phyloP scores from a whole-genome alignment of 2,888 invertebrate genomes.

The Hydropsyche betteni region DNA sequence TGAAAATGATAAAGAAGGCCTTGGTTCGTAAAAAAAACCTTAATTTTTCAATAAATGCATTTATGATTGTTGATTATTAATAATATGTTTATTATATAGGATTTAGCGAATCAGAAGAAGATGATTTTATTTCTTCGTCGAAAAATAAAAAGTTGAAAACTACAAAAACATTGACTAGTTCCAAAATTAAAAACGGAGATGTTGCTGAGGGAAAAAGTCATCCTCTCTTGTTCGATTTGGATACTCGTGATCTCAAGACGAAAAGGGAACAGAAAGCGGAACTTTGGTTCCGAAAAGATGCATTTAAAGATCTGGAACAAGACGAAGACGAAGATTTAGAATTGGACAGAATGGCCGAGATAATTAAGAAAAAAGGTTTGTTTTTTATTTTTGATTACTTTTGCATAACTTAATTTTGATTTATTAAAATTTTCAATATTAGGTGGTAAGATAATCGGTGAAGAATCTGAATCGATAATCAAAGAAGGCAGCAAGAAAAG shows the following conservation, averaged over 20 bases:
- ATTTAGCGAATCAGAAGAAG: slow-evolving; percentile 72
- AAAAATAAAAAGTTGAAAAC: slow-evolving; percentile 59
- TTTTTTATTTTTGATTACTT: slow-evolving; percentile 30
- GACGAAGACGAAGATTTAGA: slow-evolving; percentile 91
- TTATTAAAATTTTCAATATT: neutral
- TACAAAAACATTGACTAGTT: slow-evolving; percentile 51
- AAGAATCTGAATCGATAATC: slow-evolving; percentile 46
- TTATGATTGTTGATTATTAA: neutral
- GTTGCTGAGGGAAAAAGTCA: slow-evolving; percentile 59
- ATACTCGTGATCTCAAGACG: slow-evolving; percentile 77
- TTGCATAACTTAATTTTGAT: neutral
- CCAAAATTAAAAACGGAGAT: slow-evolving; percentile 45
- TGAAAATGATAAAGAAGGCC: slow-evolving; percentile 65
- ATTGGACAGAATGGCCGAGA: slow-evolving; percentile 79
- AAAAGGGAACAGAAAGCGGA: slow-evolving; percentile 81
- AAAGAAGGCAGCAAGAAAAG: slow-evolving; percentile 18
- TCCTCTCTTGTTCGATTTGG: slow-evolving; percentile 83
- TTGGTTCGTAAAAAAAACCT: slow-evolving; percentile 59
- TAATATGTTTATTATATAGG: slow-evolving; percentile 58
- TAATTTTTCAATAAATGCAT: slow-evolving; percentile 3
- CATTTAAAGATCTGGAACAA: slow-evolving; percentile 80
- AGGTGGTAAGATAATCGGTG: slow-evolving; percentile 56
- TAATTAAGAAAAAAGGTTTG: slow-evolving; percentile 77
- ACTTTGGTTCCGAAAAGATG: slow-evolving; percentile 88
- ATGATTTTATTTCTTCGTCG: slow-evolving; percentile 52